Base-by-base conservation (phyloP, 2,888 invertebrate species). In the Bellardia pandia region DNA sequence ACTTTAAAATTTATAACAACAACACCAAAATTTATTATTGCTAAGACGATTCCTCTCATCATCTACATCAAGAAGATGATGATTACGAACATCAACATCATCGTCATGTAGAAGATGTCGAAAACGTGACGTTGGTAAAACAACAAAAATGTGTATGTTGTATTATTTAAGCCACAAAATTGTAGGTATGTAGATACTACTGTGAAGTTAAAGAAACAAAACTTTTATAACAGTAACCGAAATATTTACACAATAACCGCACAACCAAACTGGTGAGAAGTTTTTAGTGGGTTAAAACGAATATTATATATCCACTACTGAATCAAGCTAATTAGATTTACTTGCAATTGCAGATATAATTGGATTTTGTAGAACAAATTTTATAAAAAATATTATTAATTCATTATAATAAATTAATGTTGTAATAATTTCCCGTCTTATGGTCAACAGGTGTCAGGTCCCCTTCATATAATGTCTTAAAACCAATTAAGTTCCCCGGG, bases 51-150 rank as follows among this genome's bases (percentile, higher is more conserved):
- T 68, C 53, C 11, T 23, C 14, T n/a, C 48, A 62, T 48, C 48
- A 51, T 74, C 68, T 40, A n/a, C 53, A 48, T 48, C 40, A n/a
- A 64, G 45, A 51, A 62, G 13, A n/a, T n/a, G 40, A 62, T 40
- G 64, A 48, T 48, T 23, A 51, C 11, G n/a, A 53, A 16, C 45
- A 45, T 64, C 60, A 45, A 48, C 40, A 23, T 66, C 33, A 58
- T 40, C 51, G 37, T 53, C 48, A 75, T 62, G 75, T 23, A 72
- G 56, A 78, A 72, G 60, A 81, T 51, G 64, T 40, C 11, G 13
- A 81, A 81, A 86, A 86, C 81, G 86, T 86, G 86, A 86, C 69
- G 56, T 56, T 62, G 62, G 30, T 14, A 66, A 77, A 64, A 64
- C n/a, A 53, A 33, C 9, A 33, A 37, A 45, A 56, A n/a, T 51